These are phyloP conservation scores for Meloe dianella DNA, from an alignment of 2,888 invertebrate genomes.

Conservation along the genomic window DNA sequence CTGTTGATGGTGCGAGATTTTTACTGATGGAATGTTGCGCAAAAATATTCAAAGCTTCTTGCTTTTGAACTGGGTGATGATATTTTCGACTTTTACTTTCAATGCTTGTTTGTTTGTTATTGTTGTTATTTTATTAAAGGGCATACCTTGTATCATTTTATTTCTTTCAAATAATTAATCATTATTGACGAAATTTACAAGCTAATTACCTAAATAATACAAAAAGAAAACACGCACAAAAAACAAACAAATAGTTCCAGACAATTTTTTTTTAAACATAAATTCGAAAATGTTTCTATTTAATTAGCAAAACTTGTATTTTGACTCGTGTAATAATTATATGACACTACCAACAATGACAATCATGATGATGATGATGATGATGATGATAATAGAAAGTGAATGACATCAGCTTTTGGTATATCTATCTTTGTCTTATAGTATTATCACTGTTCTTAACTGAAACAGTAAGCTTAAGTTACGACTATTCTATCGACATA, in stretches of 20 bases:
- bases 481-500: not conserved
- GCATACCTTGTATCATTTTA: not conserved
- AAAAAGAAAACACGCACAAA: not conserved
- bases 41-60: not conserved
- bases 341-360: not conserved
- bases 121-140: not conserved
- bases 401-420: not conserved
- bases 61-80: not conserved
- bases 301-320: not conserved
- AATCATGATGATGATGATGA: not conserved
- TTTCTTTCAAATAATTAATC: not conserved
- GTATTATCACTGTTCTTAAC: not conserved
- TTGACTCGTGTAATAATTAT: not conserved
- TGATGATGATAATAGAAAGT: conserved; percentile 1
- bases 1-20: conserved; percentile 1
- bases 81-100: conserved; percentile 3
- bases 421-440: not conserved
- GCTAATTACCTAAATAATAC: not conserved
- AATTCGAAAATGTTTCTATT: not conserved
- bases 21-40: not conserved
- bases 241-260: not conserved
- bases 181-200: not conserved
- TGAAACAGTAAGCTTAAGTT: not conserved
- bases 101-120: too few relatives aligned
- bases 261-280: not conserved